Percentiles rank a stretch among this genome's conserved stretches.
Evolutionary conservation across 2,888 invertebrate genomes (phyloP).

Genomic region (Lasioglossum lativentre): DNA sequence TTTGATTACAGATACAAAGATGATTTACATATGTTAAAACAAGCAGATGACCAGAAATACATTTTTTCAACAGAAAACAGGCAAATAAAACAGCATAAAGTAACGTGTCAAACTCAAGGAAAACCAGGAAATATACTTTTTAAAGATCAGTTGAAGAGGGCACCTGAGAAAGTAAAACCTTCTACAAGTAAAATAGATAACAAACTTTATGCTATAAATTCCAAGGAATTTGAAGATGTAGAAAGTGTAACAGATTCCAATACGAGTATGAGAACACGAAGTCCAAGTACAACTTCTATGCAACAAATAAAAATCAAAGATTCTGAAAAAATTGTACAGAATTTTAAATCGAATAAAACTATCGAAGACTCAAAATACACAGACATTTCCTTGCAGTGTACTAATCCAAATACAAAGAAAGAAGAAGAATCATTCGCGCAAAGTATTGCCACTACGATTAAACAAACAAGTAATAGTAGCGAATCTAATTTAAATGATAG

Average conservation of each 20-base stretch:
- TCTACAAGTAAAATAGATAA: conserved; percentile 71
- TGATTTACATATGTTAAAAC: conserved; percentile 70
- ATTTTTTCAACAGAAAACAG: conserved; percentile 61
- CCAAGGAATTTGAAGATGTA: conserved; percentile 76
- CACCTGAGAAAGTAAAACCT: conserved; percentile 75
- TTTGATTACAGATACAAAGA: conserved; percentile 75
- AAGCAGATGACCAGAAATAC: conserved; percentile 75
- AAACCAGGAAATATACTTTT: conserved; percentile 53
- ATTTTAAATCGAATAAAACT: conserved; percentile 55
- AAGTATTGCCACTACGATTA: conserved; percentile 39
- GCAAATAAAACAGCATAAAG: conserved; percentile 58
- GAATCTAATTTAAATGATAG: conserved; percentile 70
- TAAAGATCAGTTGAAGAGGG: conserved; percentile 72
- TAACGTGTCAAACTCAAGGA: conserved; percentile 57
- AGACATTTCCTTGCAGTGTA: conserved; percentile 56
- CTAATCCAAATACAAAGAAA: conserved; percentile 51
- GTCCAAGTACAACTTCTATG: conserved; percentile 51
- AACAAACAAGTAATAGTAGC: conserved; percentile 62
- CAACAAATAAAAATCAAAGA: conserved; percentile 70
- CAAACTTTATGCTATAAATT: conserved; percentile 65
- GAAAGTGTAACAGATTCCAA: conserved; percentile 73
- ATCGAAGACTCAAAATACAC: conserved; percentile 64
- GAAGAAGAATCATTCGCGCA: conserved; percentile 59
- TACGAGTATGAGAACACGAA: conserved; percentile 67
- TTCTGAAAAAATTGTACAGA: conserved; percentile 62